phyloP scores from a whole-genome alignment of 2,888 invertebrate species.

The Slavum lentiscoides region DNA sequence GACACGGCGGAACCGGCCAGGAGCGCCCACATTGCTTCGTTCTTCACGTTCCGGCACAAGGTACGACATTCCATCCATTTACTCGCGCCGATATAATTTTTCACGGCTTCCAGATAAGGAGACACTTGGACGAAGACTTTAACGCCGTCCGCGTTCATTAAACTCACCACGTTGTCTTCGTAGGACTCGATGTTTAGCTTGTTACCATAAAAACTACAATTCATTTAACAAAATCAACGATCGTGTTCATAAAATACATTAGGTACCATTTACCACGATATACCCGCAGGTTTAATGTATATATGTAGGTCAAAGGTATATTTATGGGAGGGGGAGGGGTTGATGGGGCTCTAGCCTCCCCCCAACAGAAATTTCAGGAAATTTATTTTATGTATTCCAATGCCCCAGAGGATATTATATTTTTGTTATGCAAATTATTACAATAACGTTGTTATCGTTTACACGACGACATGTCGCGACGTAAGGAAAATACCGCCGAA shows the following conservation, averaged over 20 bases:
- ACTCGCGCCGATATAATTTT: slow-evolving; percentile 72
- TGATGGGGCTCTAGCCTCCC: no score
- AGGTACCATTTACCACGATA: no score
- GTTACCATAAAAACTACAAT: slow-evolving; percentile 79
- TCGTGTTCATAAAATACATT: not conserved
- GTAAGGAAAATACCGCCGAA: no score
- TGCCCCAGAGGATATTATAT: no score
- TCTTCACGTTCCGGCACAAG: slow-evolving; percentile 72
- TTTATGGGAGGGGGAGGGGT: no score
- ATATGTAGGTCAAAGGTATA: no score
- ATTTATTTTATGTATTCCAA: no score
- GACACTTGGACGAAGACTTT: slow-evolving; percentile 74
- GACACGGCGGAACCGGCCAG: slow-evolving; percentile 89
- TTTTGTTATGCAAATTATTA: no score
- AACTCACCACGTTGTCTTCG: slow-evolving; percentile 23
- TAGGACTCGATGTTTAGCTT: slow-evolving; percentile 72
- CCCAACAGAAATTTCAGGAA: no score
- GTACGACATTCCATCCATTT: slow-evolving; percentile 85
- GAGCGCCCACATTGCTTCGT: slow-evolving; percentile 84
- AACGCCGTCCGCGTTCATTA: slow-evolving; percentile 80
- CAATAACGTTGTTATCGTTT: no score
- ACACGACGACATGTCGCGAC: no score
- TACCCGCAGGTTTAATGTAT: no score
- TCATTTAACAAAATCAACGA: not conserved
- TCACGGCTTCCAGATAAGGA: slow-evolving; percentile 70